Percentiles rank a stretch among this genome's conserved stretches.
phyloP scores from a whole-genome alignment of 2,888 invertebrate genomes.

The Thereva nobilitata region DNA sequence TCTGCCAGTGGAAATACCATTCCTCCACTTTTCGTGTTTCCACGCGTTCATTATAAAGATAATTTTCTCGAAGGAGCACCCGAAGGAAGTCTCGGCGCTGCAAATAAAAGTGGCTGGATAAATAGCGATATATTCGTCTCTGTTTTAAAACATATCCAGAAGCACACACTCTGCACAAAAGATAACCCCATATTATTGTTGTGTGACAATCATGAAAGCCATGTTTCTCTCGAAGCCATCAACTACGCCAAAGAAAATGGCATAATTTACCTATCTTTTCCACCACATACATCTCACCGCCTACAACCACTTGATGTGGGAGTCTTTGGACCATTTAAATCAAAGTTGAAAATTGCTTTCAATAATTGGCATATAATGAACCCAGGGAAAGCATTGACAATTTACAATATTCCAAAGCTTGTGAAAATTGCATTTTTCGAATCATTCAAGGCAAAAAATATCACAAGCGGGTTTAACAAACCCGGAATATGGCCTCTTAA shows the following conservation, averaged over 20 bases:
- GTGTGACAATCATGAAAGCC: constrained; percentile 49
- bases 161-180: constrained; percentile 36
- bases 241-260: constrained; percentile 50
- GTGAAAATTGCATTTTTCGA: background rate
- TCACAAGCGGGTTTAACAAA: background rate
- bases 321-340: constrained; percentile 40
- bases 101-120: constrained; percentile 44
- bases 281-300: too few relatives aligned
- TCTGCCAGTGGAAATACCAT: background rate
- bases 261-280: constrained; percentile 43
- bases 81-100: too few relatives aligned
- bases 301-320: too few relatives aligned
- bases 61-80: too few relatives aligned
- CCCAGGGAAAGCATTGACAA: background rate
- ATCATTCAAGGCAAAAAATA: background rate
- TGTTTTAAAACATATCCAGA: constrained; percentile 44
- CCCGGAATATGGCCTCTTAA: constrained; percentile 5
- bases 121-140: constrained; percentile 44
- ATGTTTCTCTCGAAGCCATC: constrained; percentile 46
- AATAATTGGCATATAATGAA: background rate
- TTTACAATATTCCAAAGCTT: background rate
- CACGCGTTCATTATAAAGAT: too few relatives aligned
- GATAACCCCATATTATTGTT: constrained; percentile 44
- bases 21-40: background rate
- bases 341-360: constrained; percentile 36